A percentile compares a stretch with the other conserved stretches of the same genome.
Evolutionary conservation across 2,797 vertebrate species (phyloP).

Genomic region (Kryptopterus vitreolus): DNA sequence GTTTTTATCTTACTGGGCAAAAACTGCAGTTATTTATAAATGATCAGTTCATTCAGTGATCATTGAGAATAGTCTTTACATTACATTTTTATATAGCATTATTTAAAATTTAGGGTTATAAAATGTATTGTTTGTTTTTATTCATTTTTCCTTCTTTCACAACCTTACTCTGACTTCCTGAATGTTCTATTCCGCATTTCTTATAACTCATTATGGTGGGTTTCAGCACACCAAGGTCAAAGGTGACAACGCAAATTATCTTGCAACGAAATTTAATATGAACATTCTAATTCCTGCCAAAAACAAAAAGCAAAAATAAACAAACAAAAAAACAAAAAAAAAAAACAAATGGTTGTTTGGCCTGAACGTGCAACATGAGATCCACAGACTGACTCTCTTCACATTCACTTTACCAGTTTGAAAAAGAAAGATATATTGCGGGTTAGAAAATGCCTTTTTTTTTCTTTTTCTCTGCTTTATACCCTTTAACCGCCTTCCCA

Average conservation of each 20-base stretch:
- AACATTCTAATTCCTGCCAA: not conserved
- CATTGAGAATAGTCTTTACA: not conserved
- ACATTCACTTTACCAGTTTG: not conserved
- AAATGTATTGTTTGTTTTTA: not conserved
- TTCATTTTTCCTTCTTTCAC: not conserved
- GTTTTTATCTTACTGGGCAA: not conserved
- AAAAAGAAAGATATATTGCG: slow-evolving; percentile 16
- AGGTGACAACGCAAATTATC: too few species aligned
- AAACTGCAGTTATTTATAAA: not conserved
- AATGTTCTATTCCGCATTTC: not conserved
- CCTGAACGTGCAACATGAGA: not conserved
- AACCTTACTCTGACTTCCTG: not conserved
- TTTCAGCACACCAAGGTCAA: not conserved
- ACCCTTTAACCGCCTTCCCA: slow-evolving; percentile 32
- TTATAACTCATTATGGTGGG: not conserved
- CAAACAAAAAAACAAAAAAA: too few species aligned
- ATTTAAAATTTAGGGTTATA: not conserved
- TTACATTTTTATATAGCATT: not conserved
- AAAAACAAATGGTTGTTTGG: not conserved
- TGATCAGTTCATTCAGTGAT: too few species aligned
- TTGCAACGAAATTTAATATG: not conserved
- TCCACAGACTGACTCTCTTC: not conserved
- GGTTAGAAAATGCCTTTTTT: not conserved
- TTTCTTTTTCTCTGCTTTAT: not conserved
- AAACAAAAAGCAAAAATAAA: too few species aligned